phyloP scores from a whole-genome alignment of 2,113 vertebrate genomes.

The Nestor notabilis region DNA sequence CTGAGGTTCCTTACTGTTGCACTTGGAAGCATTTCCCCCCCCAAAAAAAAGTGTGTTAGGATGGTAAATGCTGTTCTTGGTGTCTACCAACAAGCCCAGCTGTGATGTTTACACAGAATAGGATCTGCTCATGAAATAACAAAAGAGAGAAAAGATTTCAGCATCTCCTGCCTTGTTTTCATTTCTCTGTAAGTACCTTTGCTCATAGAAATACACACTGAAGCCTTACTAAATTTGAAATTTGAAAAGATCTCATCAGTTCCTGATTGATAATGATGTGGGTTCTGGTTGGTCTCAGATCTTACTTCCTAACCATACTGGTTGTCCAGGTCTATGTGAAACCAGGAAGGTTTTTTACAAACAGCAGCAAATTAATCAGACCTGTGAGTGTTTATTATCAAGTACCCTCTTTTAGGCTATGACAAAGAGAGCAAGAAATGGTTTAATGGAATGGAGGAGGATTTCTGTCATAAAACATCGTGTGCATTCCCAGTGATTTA shows the following conservation, averaged over 20 bases:
- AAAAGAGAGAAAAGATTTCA: neutral
- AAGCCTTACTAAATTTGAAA: neutral
- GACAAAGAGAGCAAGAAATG: neutral
- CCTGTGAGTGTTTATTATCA: neutral
- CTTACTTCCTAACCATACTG: neutral
- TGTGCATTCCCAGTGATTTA: neutral
- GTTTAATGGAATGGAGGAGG: neutral
- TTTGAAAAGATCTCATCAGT: neutral
- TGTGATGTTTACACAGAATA: neutral
- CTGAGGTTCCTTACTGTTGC: neutral
- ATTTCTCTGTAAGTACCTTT: neutral
- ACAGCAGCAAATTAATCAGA: neutral
- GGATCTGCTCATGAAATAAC: neutral
- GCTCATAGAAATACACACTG: neutral
- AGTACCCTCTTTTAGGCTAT: neutral
- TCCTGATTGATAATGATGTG: neutral
- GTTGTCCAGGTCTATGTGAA: neutral
- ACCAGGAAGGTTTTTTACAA: neutral
- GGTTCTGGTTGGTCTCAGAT: neutral
- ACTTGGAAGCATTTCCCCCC: neutral
- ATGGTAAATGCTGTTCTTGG: neutral
- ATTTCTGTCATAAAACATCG: neutral
- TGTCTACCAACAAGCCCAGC: neutral
- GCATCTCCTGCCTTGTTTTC: neutral
- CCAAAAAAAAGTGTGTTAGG: accelerated